Percentiles rank a stretch among this genome's conserved stretches.
Conservation (phyloP, 2,113 vertebrate species). For the Phalacrocorax pelagicus region DNA sequence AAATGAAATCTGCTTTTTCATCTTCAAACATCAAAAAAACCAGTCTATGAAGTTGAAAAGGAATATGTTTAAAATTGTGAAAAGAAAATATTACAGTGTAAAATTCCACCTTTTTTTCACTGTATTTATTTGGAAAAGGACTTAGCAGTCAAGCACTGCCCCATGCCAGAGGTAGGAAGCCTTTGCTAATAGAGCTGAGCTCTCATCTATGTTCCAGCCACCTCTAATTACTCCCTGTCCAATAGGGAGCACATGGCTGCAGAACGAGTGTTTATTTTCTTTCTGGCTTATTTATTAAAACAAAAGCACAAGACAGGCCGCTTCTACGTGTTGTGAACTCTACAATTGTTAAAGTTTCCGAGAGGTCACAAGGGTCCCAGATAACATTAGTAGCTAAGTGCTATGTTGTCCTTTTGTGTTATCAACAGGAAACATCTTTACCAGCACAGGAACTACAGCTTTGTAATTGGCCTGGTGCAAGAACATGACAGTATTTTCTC, state of each 20-base stretch:
- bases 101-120: background rate
- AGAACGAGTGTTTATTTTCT: background rate
- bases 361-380: constrained; percentile 75
- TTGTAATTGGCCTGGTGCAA: constrained; percentile 84
- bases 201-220: background rate
- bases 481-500: constrained; percentile 75
- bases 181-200: background rate
- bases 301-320: constrained; percentile 5
- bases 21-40: background rate
- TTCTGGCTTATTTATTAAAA: constrained; percentile 28
- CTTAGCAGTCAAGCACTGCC: background rate
- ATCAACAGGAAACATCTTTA: constrained; percentile 99
- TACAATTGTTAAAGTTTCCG: constrained; percentile 69
- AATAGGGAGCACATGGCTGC: background rate
- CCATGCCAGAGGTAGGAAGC: background rate
- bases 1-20: background rate
- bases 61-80: background rate
- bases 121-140: background rate
- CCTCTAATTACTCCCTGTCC: background rate
- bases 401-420: constrained; percentile 58
- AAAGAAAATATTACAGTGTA: background rate
- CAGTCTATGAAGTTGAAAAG: background rate
- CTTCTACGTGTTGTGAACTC: constrained; percentile 14
- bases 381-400: constrained; percentile 75
- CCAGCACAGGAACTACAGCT: constrained; percentile 86